These are phyloP conservation scores for Diploscapter pachys DNA, from an alignment of 1,140 invertebrate species.

Conservation along the genomic window DNA sequence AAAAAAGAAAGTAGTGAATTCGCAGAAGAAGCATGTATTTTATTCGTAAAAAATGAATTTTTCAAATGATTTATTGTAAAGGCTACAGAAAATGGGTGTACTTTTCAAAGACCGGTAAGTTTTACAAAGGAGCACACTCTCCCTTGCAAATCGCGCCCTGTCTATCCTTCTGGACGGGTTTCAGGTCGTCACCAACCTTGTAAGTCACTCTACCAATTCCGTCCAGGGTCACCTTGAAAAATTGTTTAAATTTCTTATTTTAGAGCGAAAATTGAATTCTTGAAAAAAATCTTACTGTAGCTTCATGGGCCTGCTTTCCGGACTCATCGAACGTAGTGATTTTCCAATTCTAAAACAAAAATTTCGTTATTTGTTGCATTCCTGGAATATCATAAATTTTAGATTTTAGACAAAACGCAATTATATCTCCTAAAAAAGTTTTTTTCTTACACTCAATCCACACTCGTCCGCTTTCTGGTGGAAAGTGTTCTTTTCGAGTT, in stretches of 20 bases:
- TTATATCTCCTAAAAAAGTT: too few relatives aligned
- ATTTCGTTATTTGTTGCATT: too few relatives aligned
- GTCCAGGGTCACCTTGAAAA: slow-evolving; percentile 48
- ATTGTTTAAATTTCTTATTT: background rate
- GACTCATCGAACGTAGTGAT: slow-evolving; percentile 22
- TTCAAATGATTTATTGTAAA: too few relatives aligned
- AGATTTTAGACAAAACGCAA: too few relatives aligned
- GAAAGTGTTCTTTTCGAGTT: slow-evolving; percentile 51
- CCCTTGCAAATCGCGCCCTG: slow-evolving; percentile 56
- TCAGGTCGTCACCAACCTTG: slow-evolving; percentile 50
- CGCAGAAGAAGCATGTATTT: too few relatives aligned
- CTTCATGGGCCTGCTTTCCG: slow-evolving; percentile 17
- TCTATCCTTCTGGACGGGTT: slow-evolving; percentile 44
- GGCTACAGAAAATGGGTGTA: too few relatives aligned
- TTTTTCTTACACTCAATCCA: slow-evolving; percentile 23
- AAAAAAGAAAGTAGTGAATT: too few relatives aligned
- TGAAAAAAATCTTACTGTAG: background rate
- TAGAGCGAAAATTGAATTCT: background rate
- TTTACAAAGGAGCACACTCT: slow-evolving; percentile 42
- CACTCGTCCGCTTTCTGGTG: slow-evolving; percentile 52
- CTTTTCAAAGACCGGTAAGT: too few relatives aligned
- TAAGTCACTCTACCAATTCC: slow-evolving; percentile 53
- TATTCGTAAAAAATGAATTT: too few relatives aligned
- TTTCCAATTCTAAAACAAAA: slow-evolving; percentile 7
- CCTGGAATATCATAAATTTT: too few relatives aligned